Conservation (phyloP, 2,113 vertebrate genomes). For the Etheostoma cragini region DNA sequence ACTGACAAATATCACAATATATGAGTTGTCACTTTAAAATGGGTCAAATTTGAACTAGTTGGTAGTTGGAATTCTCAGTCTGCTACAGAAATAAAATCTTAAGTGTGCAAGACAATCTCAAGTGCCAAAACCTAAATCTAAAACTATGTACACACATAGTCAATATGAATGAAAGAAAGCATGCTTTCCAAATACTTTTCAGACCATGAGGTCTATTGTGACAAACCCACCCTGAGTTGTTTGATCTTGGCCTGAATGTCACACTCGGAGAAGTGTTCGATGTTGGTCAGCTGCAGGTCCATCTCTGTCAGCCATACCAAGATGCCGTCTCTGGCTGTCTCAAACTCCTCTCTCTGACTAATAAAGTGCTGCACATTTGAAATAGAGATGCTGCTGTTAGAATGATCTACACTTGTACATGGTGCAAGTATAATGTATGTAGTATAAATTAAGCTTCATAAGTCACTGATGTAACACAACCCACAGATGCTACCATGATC, state of each 20-base stretch:
- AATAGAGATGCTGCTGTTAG: slow-evolving; percentile 21
- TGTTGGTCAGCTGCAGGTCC: slow-evolving; percentile 98
- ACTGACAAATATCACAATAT: neutral
- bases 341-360: slow-evolving; percentile 96
- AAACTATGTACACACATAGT: neutral
- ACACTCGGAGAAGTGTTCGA: slow-evolving; percentile 98
- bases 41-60: no score
- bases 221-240: slow-evolving; percentile 90
- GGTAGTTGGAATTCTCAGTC: neutral
- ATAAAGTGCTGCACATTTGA: slow-evolving; percentile 91
- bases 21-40: neutral
- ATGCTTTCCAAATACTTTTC: neutral
- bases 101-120: neutral
- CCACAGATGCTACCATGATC: neutral
- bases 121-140: no score
- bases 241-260: slow-evolving; percentile 98
- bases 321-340: slow-evolving; percentile 92
- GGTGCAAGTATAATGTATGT: neutral
- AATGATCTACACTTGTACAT: neutral
- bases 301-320: slow-evolving; percentile 98
- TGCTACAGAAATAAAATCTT: no score
- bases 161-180: neutral
- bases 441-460: neutral
- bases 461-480: neutral
- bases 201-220: neutral